Conservation (phyloP, 2,888 invertebrate genomes). For the Cantharis flavilabris region DNA sequence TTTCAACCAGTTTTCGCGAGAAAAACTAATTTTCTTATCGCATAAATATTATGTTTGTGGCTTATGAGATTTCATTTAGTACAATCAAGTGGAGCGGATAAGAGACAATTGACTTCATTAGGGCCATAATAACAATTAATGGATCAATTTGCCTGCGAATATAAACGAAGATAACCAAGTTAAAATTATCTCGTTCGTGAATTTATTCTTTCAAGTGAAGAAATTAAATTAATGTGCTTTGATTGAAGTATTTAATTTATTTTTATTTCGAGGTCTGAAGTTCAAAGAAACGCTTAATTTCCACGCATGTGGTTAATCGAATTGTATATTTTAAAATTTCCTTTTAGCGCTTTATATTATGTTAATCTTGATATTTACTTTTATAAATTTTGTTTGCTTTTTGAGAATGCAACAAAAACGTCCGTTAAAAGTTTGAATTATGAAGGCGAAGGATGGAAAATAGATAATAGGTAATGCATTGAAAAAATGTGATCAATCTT, state of each 20-base stretch:
- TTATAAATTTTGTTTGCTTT: neutral
- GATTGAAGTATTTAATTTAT: neutral
- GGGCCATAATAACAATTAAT: neutral
- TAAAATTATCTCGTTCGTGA: neutral
- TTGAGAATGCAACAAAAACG: neutral
- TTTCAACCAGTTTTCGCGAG: neutral
- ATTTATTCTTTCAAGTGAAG: neutral
- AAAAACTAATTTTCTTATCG: neutral
- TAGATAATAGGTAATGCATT: neutral
- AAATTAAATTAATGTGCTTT: neutral
- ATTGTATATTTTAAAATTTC: neutral
- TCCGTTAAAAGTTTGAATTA: neutral
- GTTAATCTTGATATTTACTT: neutral
- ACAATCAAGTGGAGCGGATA: neutral
- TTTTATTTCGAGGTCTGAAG: neutral
- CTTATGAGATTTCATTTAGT: neutral
- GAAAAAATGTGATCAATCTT: neutral
- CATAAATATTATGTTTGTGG: neutral
- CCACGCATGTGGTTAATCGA: neutral
- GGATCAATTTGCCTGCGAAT: neutral
- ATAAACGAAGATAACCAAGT: neutral
- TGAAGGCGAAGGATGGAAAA: neutral
- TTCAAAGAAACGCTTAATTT: neutral
- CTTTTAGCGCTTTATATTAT: neutral
- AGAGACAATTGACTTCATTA: neutral